Conservation (phyloP, 2,888 invertebrate genomes). For the Piscicola geometra region DNA sequence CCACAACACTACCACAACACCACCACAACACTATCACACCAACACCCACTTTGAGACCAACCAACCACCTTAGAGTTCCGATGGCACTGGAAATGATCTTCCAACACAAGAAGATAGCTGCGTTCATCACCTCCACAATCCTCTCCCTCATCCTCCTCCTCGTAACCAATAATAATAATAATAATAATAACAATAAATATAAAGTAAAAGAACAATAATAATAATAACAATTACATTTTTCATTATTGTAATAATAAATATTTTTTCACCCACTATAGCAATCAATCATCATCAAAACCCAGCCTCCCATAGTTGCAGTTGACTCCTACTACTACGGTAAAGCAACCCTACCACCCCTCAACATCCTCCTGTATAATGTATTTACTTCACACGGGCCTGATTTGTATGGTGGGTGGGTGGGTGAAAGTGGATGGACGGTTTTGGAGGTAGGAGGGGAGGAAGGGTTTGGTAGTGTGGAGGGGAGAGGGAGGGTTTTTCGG, state of each 20-base stretch:
- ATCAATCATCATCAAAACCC: too few relatives aligned
- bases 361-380: conserved; percentile 89
- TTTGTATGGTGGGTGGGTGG: conserved; percentile 69
- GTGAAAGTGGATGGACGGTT: too few relatives aligned
- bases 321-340: conserved; percentile 86
- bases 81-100: conserved; percentile 79
- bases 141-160: conserved; percentile 69
- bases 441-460: too few relatives aligned
- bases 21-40: too few relatives aligned
- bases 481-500: neutral
- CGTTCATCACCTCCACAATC: conserved; percentile 72
- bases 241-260: neutral
- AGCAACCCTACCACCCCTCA: conserved; percentile 80
- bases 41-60: too few relatives aligned
- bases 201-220: neutral
- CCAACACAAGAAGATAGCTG: conserved; percentile 64
- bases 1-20: too few relatives aligned
- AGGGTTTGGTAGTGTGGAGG: neutral
- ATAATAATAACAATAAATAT: neutral
- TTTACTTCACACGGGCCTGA: conserved; percentile 83
- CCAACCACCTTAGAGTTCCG: too few relatives aligned
- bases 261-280: neutral
- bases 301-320: conserved; percentile 71
- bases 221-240: neutral
- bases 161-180: conserved; percentile 53